Percentiles rank a stretch among this genome's conserved stretches.
Conservation (phyloP, 2,888 invertebrate species). For the Megaustenia siamemsis region DNA sequence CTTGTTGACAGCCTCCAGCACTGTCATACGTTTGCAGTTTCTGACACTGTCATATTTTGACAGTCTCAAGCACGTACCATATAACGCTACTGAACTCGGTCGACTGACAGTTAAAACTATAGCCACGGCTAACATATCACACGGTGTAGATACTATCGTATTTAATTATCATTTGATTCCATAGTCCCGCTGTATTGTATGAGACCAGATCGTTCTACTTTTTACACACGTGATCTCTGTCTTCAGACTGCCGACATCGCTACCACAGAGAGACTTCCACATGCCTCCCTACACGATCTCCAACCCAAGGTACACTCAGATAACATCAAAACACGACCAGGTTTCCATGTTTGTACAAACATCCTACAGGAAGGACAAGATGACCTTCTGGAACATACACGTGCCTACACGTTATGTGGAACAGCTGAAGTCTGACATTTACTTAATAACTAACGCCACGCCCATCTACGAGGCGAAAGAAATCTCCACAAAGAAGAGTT, state of each 20-base stretch:
- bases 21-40: too few relatives aligned
- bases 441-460: slow-evolving; percentile 20
- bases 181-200: too few relatives aligned
- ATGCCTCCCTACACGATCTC: slow-evolving; percentile 64
- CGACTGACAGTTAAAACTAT: too few relatives aligned
- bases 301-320: slow-evolving; percentile 64
- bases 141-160: too few relatives aligned
- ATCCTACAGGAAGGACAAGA: slow-evolving; percentile 67
- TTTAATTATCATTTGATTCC: too few relatives aligned
- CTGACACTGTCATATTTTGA: too few relatives aligned
- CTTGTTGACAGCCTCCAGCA: too few relatives aligned
- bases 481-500: neutral
- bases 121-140: too few relatives aligned
- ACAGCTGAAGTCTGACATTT: slow-evolving; percentile 52
- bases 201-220: too few relatives aligned
- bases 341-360: slow-evolving; percentile 60
- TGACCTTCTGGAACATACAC: slow-evolving; percentile 77
- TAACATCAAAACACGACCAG: slow-evolving; percentile 58
- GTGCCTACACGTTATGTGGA: slow-evolving; percentile 66
- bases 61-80: too few relatives aligned
- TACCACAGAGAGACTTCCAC: slow-evolving; percentile 64
- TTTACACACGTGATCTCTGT: too few relatives aligned
- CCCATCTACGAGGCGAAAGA: neutral
- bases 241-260: slow-evolving; percentile 68
- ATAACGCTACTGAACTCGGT: too few relatives aligned